Evolutionary conservation across 2,888 invertebrate genomes (phyloP), one percentile per base, ranked within the genome.

Genomic region (Leucophenga maculata): DNA sequence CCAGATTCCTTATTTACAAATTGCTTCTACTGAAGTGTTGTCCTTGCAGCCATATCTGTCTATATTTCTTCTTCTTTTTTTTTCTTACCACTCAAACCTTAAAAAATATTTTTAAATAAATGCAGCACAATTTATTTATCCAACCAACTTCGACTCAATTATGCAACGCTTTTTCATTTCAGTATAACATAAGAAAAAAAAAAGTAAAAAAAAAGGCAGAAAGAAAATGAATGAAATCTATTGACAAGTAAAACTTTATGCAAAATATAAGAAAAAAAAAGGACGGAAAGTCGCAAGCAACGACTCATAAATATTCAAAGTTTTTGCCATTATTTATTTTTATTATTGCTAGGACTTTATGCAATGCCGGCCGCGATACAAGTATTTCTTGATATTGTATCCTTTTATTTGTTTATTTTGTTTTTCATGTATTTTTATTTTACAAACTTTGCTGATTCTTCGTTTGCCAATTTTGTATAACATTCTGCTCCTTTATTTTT

Each of bases 251-350:
- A 50, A 50, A 50, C n/a, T 67, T 76, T 70, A 50, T 16, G 13
- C 71, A 62, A 57, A 54, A 72, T 57, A 65, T 52, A 44, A 50
- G 66, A 67, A 26, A 26, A 65, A 65, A 64, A 46, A 22, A 62
- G 55, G 39, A 39, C 39, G 39, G 6, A 9, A 39, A 11, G 39
- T 39, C 39, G 39, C n/a, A 39, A 39, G 39, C 39, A 39, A 39
- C 39, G 39, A 39, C 71, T 77, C 75, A 74, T 77, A 75, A 75
- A 77, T 72, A 69, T 74, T 70, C 74, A 71, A 75, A 75, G 72
- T 75, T 78, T 74, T 72, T 67, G 76, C 70, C 68, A 75, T 80
- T 80, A 79, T 76, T 78, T 75, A 75, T 76, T 78, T 81, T 79
- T 79, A 77, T 79, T 77, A 75, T 73, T 71, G 76, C 79, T 67